phyloP scores from a whole-genome alignment of 2,888 invertebrate species.

The Andrena praecox region DNA sequence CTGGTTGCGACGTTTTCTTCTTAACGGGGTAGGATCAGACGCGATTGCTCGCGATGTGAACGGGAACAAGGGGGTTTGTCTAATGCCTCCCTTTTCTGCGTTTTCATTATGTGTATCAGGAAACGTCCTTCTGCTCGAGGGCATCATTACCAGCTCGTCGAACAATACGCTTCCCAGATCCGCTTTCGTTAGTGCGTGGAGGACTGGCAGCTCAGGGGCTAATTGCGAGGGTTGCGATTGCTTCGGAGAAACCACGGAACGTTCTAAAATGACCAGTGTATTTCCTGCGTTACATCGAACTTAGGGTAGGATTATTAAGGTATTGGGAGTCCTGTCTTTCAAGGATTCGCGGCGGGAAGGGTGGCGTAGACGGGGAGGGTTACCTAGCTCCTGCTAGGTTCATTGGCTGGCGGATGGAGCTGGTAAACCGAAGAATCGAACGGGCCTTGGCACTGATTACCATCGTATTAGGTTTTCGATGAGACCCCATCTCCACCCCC shows the following conservation, averaged over 20 bases:
- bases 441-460: slow-evolving; percentile 76
- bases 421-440: slow-evolving; percentile 68
- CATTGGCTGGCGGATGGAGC: slow-evolving; percentile 58
- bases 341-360: not conserved
- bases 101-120: slow-evolving; percentile 21
- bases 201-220: slow-evolving; percentile 47
- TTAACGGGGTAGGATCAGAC: not conserved
- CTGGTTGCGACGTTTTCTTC: slow-evolving; percentile 13
- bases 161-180: slow-evolving; percentile 61
- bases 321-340: slow-evolving; percentile 56
- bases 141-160: slow-evolving; percentile 61
- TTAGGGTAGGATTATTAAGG: slow-evolving; percentile 70
- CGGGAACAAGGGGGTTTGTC: slow-evolving; percentile 2
- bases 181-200: slow-evolving; percentile 60
- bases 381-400: slow-evolving; percentile 58
- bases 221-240: not conserved
- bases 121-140: slow-evolving; percentile 48
- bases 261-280: not conserved
- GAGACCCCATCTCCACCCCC: slow-evolving; percentile 64
- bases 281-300: slow-evolving; percentile 19
- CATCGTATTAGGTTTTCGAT: slow-evolving; percentile 81
- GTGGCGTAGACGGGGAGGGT: slow-evolving; percentile 23
- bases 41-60: not conserved
- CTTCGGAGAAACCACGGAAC: not conserved
- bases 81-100: slow-evolving; percentile 12